Percentiles rank a stretch among this genome's conserved stretches.
These are phyloP conservation scores for Holotrichia oblita DNA, from an alignment of 1,140 invertebrate species.

Conservation along the genomic window DNA sequence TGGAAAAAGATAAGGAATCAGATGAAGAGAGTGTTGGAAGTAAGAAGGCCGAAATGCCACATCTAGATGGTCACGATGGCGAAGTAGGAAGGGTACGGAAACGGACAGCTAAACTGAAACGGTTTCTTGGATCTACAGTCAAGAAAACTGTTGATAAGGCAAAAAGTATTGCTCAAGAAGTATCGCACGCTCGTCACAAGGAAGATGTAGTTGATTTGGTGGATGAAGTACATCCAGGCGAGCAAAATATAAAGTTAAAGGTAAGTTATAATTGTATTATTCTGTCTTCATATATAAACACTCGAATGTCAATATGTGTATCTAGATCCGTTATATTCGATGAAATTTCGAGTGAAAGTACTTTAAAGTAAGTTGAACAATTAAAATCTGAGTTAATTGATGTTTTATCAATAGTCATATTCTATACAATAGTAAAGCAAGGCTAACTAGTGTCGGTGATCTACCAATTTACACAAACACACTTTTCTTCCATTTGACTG, in stretches of 20 bases:
- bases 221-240: constrained; percentile 82
- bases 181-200: constrained; percentile 83
- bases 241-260: constrained; percentile 90
- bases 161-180: constrained; percentile 88
- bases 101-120: constrained; percentile 73
- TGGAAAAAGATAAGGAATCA: constrained; percentile 80
- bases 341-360: no score
- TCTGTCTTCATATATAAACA: neutral
- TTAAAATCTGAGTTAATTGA: no score
- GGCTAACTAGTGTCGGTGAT: no score
- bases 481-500: no score
- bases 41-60: constrained; percentile 72
- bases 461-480: no score
- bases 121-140: constrained; percentile 86
- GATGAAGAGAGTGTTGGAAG: constrained; percentile 87
- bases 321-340: no score
- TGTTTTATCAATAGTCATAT: no score
- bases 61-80: constrained; percentile 61
- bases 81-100: constrained; percentile 63
- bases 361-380: no score
- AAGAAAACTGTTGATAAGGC: constrained; percentile 91
- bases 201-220: constrained; percentile 86
- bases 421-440: no score
- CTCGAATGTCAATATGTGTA: no score
- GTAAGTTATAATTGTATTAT: neutral